A percentile compares a stretch with the other conserved stretches of the same genome.
These are phyloP conservation scores for Enteromius mattozi DNA, from an alignment of 2,797 vertebrate species.

Conservation along the genomic window DNA sequence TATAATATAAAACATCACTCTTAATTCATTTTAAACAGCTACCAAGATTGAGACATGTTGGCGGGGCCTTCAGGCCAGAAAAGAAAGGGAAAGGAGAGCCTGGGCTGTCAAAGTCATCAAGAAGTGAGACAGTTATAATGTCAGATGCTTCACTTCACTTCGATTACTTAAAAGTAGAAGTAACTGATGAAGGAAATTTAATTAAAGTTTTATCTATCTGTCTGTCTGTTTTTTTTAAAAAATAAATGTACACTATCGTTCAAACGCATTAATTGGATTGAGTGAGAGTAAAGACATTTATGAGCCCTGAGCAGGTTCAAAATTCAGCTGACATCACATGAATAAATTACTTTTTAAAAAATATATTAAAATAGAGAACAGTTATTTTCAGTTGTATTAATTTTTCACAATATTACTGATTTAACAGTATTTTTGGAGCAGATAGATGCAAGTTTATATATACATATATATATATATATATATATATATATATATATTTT, in stretches of 20 bases:
- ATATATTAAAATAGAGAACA: background rate
- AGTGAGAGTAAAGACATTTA: background rate
- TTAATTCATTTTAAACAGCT: conserved; percentile 72
- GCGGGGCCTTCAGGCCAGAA: conserved; percentile 87
- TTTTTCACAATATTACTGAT: background rate
- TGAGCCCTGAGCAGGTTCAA: background rate
- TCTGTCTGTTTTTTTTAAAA: too few relatives aligned
- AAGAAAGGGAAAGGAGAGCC: conserved; percentile 80
- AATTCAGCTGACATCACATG: background rate
- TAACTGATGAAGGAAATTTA: background rate
- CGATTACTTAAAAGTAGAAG: too few relatives aligned
- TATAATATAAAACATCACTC: background rate
- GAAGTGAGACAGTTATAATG: conserved; percentile 75
- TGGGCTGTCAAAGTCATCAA: conserved; percentile 90
- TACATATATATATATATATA: too few relatives aligned
- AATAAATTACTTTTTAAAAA: background rate
- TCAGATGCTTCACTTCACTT: background rate
- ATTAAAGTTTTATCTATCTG: background rate
- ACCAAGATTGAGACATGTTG: conserved; percentile 91
- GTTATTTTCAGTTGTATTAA: background rate
- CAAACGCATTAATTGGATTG: background rate
- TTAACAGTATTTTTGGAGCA: background rate
- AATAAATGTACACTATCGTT: background rate
- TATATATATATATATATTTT: background rate
- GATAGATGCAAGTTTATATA: background rate